These are phyloP conservation scores for Hemicordylus capensis DNA, from an alignment of 2,113 vertebrate species.

Conservation along the genomic window DNA sequence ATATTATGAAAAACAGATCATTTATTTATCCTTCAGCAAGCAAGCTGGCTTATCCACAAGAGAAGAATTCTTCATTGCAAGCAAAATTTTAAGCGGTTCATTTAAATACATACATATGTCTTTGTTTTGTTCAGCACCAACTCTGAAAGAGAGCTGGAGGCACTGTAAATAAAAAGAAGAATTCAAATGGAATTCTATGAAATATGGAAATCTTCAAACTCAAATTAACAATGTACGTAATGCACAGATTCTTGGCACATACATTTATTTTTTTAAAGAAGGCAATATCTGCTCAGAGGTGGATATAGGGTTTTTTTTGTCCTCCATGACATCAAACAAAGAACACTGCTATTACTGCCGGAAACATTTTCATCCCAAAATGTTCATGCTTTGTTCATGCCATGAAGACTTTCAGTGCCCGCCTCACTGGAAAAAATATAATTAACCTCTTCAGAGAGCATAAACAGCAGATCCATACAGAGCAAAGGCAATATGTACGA, in stretches of 20 bases:
- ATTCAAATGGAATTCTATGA: neutral
- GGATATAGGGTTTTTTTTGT: neutral
- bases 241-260: neutral
- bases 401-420: neutral
- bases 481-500: slow-evolving; percentile 3
- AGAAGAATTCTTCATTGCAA: slow-evolving; percentile 12
- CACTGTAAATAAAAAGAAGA: slow-evolving; percentile 24
- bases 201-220: no score
- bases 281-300: neutral
- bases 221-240: slow-evolving; percentile 1
- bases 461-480: neutral
- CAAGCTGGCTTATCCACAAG: neutral
- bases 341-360: neutral
- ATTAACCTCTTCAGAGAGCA: neutral
- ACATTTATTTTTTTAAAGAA: slow-evolving; percentile 12
- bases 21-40: neutral
- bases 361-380: slow-evolving; percentile 10
- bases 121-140: slow-evolving; percentile 24
- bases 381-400: slow-evolving; percentile 19
- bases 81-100: slow-evolving; percentile 1
- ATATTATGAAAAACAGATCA: neutral
- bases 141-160: neutral
- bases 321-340: neutral
- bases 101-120: neutral
- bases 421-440: neutral